Percentiles rank a stretch among this genome's conserved stretches.
Evolutionary conservation across 1,140 invertebrate genomes (phyloP).

Genomic region (Diorhabda carinulata): DNA sequence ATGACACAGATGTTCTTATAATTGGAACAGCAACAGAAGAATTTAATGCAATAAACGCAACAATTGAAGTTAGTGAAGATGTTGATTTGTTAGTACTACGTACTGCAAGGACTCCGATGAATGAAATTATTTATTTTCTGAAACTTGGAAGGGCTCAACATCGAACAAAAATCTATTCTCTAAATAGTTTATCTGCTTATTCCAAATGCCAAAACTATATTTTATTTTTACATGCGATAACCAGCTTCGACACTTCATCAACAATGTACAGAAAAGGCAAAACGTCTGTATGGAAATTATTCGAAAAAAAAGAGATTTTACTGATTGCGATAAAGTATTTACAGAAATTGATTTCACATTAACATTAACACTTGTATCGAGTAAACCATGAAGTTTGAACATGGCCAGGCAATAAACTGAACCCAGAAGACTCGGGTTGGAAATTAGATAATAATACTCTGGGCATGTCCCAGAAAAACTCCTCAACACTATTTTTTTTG

Average conservation of each 20-base stretch:
- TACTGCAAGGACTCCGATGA: too few species aligned
- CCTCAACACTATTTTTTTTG: neutral
- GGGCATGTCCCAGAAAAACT: neutral
- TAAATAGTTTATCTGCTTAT: conserved; percentile 23
- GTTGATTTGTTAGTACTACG: too few species aligned
- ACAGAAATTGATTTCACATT: neutral
- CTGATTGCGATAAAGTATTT: neutral
- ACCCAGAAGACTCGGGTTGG: neutral
- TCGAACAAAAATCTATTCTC: conserved; percentile 19
- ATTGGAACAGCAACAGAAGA: too few species aligned
- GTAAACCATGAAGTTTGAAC: neutral
- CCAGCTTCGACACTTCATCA: conserved; percentile 35
- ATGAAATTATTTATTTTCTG: neutral
- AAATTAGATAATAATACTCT: neutral
- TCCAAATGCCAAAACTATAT: conserved; percentile 24
- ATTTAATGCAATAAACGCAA: too few species aligned
- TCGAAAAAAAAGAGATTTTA: conserved; percentile 33
- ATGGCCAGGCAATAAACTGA: neutral
- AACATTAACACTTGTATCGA: too few species aligned
- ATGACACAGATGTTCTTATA: too few species aligned
- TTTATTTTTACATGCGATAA: conserved; percentile 26
- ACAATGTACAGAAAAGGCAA: conserved; percentile 39
- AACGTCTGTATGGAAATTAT: conserved; percentile 39
- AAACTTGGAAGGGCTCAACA: conserved; percentile 23
- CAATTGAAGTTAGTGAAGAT: too few species aligned